Percentiles rank a stretch among this genome's conserved stretches.
These are phyloP conservation scores for Threskiornis aethiopicus DNA, from an alignment of 2,797 vertebrate species.

Conservation along the genomic window DNA sequence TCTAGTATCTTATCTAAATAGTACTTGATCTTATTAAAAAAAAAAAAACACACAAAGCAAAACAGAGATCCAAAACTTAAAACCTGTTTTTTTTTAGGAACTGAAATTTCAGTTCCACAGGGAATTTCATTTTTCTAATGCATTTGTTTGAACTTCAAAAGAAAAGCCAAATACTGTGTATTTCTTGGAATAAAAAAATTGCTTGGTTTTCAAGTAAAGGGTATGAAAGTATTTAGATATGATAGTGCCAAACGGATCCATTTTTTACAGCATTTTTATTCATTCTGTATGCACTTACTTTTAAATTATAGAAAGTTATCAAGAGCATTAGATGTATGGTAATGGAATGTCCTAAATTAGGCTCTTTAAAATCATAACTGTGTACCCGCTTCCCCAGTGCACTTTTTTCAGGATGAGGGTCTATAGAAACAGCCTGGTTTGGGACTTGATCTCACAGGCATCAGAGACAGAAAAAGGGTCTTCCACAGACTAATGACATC, in stretches of 20 bases:
- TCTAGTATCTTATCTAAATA: background rate
- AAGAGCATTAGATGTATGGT: background rate
- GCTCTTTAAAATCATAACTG: background rate
- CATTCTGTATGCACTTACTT: background rate
- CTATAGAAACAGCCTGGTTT: background rate
- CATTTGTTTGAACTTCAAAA: background rate
- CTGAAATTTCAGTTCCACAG: background rate
- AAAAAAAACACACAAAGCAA: background rate
- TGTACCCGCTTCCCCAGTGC: background rate
- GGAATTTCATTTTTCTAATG: background rate
- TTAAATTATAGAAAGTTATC: background rate
- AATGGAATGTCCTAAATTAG: background rate
- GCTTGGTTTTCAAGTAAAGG: background rate
- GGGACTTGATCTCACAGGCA: background rate
- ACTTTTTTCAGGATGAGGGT: background rate
- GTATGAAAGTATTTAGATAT: background rate
- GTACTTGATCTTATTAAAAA: background rate
- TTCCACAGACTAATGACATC: background rate
- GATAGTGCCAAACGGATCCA: rapidly evolving
- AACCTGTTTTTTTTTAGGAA: background rate
- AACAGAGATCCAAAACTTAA: background rate
- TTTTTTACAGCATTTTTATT: background rate
- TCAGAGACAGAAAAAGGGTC: background rate
- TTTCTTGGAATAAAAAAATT: background rate
- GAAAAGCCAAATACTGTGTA: background rate